Base-by-base conservation (phyloP, 1,140 invertebrate species). In the Coptotermes formosanus region DNA sequence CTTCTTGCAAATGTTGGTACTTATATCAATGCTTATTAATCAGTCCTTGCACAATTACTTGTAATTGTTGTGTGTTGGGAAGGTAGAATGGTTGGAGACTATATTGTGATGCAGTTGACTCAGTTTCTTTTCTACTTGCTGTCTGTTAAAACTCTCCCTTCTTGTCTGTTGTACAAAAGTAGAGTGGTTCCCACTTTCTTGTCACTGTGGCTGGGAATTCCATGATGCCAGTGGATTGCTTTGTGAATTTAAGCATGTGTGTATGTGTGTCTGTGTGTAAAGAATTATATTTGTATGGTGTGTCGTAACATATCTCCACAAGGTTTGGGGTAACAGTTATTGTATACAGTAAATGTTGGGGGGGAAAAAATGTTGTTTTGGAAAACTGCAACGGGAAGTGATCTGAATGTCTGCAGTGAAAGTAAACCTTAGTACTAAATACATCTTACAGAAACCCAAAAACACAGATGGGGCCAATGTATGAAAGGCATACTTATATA, bases 331-430 rank as follows among this genome's bases (percentile, higher is more conserved):
- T 85, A n/a, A 85, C 44, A 82, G 43, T 81, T 85, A 38, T 85
- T 85, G 85, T 85, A 85, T 75, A 59, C 81, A 85, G 55, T 85
- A 75, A 85, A 85, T 85, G 55, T 85, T 75, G n/a, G 14, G 52
- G 38, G 38, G 38, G 4, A 30, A 30, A 75, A 75, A 75, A 9
- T n/a, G 64, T 75, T 30, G 25, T 75, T 75, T 75, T 75, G 7
- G 64, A 75, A 75, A 75, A 30, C n/a, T 30, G 9, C 3, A n/a
- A 75, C 25, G 14, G 64, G 64, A 30, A 25, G 14, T 75, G 0
- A 75, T 75, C 9, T 75, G n/a, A 55, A 21, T 55, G 19, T 55
- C 3, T 55, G 52, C 52, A 55, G 52, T 55, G 19, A 12, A 12
- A 55, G 14, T 55, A 55, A 55, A 55, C 52, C 52, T 48, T 21